phyloP scores from a whole-genome alignment of 1,140 invertebrate species.

The Cyclina sinensis region DNA sequence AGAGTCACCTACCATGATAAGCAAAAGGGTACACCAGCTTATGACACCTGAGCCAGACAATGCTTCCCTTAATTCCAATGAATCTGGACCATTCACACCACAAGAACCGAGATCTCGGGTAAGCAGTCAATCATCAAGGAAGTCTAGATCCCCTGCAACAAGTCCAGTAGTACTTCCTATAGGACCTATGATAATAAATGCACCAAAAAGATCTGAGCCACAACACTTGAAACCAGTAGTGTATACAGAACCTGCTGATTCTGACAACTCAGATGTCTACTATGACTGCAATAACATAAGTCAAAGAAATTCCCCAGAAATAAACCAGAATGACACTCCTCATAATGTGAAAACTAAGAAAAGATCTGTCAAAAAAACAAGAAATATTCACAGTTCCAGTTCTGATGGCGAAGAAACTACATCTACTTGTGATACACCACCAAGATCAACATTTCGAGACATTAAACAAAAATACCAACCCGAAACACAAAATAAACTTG shows the following conservation, averaged over 20 bases:
- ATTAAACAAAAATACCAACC: slow-evolving; percentile 34
- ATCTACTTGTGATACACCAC: slow-evolving; percentile 56
- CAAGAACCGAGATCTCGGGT: background rate
- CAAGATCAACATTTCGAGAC: slow-evolving; percentile 29
- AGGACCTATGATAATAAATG: background rate
- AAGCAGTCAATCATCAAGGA: slow-evolving; percentile 18
- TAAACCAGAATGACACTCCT: background rate
- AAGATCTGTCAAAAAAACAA: background rate
- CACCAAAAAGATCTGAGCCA: background rate
- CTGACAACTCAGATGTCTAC: slow-evolving; percentile 52
- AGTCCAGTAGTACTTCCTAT: background rate
- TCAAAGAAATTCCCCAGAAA: background rate
- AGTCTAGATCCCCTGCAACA: slow-evolving; percentile 19
- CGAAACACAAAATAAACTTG: background rate
- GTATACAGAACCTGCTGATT: slow-evolving; percentile 31
- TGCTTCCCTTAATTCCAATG: slow-evolving; percentile 3
- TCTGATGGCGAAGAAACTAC: slow-evolving; percentile 58
- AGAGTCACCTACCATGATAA: slow-evolving; percentile 34
- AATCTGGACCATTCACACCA: slow-evolving; percentile 11
- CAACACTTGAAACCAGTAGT: background rate
- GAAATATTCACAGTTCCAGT: slow-evolving; percentile 6
- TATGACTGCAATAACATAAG: slow-evolving; percentile 48
- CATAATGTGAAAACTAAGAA: background rate
- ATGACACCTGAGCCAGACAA: background rate
- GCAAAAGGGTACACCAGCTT: slow-evolving; percentile 22